Conservation (phyloP, 2,113 vertebrate genomes). For the Myodes glareolus region DNA sequence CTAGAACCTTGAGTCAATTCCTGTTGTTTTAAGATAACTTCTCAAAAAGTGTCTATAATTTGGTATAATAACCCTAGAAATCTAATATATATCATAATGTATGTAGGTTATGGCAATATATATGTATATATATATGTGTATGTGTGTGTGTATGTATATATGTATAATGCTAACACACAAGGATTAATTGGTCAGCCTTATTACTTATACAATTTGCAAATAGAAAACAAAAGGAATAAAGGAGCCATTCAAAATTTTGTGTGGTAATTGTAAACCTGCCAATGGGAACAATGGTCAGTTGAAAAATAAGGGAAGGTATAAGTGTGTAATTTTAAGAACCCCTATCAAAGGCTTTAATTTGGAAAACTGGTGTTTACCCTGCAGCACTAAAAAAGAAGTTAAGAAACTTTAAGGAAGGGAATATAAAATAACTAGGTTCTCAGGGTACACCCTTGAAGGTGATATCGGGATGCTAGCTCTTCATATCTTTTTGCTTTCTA, state of each 20-base stretch:
- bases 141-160: too few species aligned
- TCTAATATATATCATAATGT: background rate
- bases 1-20: background rate
- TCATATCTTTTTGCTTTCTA: background rate
- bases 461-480: background rate
- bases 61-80: background rate
- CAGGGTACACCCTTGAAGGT: fast-evolving
- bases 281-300: background rate
- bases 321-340: background rate
- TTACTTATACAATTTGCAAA: background rate
- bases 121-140: too few species aligned
- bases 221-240: background rate
- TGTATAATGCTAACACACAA: background rate
- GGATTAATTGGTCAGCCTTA: background rate
- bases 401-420: background rate
- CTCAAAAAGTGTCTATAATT: background rate
- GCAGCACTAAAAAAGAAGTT: background rate
- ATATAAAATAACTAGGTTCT: background rate
- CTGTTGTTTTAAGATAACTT: background rate
- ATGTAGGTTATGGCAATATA: background rate
- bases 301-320: background rate
- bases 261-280: background rate
- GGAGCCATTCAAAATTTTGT: background rate
- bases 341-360: background rate
- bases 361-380: background rate